Conservation (phyloP, 2,797 vertebrate species). For the Pelochelys cantorii region DNA sequence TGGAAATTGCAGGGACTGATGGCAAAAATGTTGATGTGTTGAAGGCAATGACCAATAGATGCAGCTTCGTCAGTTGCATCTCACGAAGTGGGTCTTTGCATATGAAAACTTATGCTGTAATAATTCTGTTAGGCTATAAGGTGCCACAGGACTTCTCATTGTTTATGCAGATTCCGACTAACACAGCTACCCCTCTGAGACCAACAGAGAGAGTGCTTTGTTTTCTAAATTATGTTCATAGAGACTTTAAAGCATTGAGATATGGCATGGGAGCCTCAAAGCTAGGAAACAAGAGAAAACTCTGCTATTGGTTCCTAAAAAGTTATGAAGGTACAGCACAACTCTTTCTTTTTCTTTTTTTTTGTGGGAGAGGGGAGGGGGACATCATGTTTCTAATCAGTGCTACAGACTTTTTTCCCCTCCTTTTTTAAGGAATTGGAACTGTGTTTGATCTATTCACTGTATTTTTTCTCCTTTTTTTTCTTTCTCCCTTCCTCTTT, state of each 20-base stretch:
- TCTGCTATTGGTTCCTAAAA: not conserved
- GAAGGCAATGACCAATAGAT: not conserved
- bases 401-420: not conserved
- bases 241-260: accelerated
- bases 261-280: not conserved
- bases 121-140: no score
- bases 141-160: no score
- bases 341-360: not conserved
- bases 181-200: not conserved
- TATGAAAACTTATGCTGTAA: no score
- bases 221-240: not conserved
- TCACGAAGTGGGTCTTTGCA: no score
- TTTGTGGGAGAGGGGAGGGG: no score
- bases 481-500: no score
- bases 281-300: not conserved
- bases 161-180: no score
- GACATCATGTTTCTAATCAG: not conserved
- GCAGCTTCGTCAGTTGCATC: no score
- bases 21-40: not conserved
- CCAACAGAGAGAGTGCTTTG: not conserved
- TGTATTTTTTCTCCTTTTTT: no score
- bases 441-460: not conserved
- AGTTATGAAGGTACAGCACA: not conserved
- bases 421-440: not conserved
- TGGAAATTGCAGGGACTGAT: not conserved